Percentiles rank a stretch among this genome's conserved stretches.
Conservation (phyloP, 2,888 invertebrate species). For the Dryadula phaetusa region DNA sequence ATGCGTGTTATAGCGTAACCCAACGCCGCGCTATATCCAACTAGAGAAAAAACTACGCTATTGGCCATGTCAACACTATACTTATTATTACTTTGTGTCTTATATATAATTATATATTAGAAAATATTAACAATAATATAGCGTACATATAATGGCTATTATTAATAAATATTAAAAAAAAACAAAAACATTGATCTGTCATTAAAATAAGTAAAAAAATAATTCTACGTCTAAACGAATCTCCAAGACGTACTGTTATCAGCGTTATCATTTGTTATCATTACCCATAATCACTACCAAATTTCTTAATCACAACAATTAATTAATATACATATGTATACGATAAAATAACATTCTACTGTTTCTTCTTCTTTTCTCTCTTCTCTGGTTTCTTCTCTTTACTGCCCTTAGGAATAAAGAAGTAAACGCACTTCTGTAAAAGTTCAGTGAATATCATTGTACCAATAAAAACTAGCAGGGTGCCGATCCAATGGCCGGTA, state of each 20-base stretch:
- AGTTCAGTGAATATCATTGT: constrained; percentile 96
- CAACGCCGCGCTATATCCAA: too few relatives aligned
- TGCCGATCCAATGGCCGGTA: constrained; percentile 94
- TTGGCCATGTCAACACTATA: too few relatives aligned
- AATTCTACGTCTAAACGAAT: not conserved
- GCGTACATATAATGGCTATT: not conserved
- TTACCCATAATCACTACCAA: not conserved
- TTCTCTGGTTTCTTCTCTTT: constrained; percentile 58
- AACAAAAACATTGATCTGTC: not conserved
- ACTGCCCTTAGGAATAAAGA: constrained; percentile 62
- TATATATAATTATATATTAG: not conserved
- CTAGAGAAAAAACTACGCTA: too few relatives aligned
- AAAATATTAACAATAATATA: not conserved
- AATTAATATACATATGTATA: not conserved
- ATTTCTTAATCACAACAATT: constrained; percentile 1
- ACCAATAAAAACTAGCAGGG: constrained; percentile 94
- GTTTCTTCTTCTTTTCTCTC: constrained; percentile 66
- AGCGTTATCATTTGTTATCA: constrained; percentile 4
- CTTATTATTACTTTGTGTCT: not conserved
- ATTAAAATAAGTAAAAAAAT: not conserved
- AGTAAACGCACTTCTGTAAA: constrained; percentile 76
- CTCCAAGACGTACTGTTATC: not conserved
- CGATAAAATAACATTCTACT: constrained; percentile 49
- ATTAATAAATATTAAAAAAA: not conserved
- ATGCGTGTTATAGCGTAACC: too few relatives aligned